These are phyloP conservation scores for Diadema setosum DNA, from an alignment of 35 echinoderm and acorn worm genomes.

Conservation along the genomic window DNA sequence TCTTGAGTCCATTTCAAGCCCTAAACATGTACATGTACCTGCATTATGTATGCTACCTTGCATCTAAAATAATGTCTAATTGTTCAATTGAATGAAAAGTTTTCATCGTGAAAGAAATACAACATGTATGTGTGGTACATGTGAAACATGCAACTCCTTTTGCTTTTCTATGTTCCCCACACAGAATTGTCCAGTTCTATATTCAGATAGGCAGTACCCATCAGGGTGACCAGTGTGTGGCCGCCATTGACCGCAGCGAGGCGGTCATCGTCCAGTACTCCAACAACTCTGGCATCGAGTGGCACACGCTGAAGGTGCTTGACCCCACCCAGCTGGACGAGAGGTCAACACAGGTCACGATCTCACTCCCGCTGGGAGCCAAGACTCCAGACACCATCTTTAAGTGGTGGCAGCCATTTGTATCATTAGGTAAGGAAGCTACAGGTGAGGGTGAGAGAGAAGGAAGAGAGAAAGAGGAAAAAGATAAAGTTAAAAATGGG, in stretches of 20 bases:
- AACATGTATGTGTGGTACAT: too few relatives aligned
- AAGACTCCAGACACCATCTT: constrained; percentile 79
- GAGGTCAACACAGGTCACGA: constrained; percentile 49
- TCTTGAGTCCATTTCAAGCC: too few relatives aligned
- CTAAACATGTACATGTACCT: too few relatives aligned
- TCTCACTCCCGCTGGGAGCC: constrained; percentile 55
- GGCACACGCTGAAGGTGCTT: constrained; percentile 73
- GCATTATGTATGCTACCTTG: too few relatives aligned
- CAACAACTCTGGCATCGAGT: constrained; percentile 63
- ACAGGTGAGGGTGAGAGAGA: too few relatives aligned
- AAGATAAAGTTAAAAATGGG: too few relatives aligned
- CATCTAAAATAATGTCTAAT: too few relatives aligned
- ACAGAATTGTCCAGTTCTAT: constrained; percentile 88
- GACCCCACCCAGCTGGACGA: constrained; percentile 56
- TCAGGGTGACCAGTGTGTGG: constrained; percentile 20
- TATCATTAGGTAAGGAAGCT: constrained; percentile 40
- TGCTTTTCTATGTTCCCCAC: too few relatives aligned
- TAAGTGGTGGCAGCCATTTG: constrained; percentile 87
- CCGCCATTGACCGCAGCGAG: constrained; percentile 52
- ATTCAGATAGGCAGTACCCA: constrained; percentile 69
- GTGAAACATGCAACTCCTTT: too few relatives aligned
- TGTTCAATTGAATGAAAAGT: too few relatives aligned
- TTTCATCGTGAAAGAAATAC: too few relatives aligned
- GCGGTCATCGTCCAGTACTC: constrained; percentile 86
- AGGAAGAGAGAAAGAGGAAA: too few relatives aligned